phyloP scores from a whole-genome alignment of 2,797 vertebrate genomes.

The Margarornis squamiger region DNA sequence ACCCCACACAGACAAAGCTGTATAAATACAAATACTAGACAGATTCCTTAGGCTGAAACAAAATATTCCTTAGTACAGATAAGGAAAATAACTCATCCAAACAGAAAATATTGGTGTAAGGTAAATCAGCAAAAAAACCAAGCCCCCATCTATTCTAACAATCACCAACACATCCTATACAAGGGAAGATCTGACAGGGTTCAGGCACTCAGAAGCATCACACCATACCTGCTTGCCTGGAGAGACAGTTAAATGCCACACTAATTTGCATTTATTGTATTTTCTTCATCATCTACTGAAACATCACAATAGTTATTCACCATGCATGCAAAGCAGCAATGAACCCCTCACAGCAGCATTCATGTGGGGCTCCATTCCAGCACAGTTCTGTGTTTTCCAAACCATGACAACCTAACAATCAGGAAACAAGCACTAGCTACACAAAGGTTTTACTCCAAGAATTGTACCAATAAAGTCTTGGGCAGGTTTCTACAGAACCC shows the following conservation, averaged over 20 bases:
- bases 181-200: background rate
- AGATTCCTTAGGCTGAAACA: background rate
- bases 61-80: background rate
- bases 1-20: background rate
- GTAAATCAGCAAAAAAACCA: background rate
- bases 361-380: background rate
- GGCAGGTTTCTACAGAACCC: background rate
- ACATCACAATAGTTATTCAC: background rate
- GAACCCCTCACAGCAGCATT: background rate
- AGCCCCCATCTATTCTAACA: background rate
- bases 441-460: background rate
- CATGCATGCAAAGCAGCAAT: background rate
- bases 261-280: background rate
- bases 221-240: background rate
- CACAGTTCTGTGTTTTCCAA: background rate
- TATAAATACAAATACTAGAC: background rate
- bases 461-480: background rate
- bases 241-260: background rate
- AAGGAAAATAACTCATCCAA: background rate
- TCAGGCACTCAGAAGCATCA: background rate
- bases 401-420: background rate
- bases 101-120: background rate
- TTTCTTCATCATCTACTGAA: background rate
- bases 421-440: background rate
- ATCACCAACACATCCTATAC: background rate